Conservation (phyloP, 2,888 invertebrate genomes). For the Ametastegia equiseti region DNA sequence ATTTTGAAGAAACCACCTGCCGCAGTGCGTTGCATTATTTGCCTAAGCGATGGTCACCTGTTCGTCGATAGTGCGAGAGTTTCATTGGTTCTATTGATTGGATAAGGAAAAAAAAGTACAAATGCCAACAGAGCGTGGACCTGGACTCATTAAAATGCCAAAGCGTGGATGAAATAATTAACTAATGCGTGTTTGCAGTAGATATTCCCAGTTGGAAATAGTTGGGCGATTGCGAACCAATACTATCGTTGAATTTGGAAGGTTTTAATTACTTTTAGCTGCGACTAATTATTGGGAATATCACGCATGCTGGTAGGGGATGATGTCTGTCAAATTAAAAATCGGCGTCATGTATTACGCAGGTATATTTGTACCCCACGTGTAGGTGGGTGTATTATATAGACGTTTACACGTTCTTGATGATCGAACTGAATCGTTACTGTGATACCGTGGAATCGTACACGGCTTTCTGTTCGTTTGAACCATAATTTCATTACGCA, state of each 20-base stretch:
- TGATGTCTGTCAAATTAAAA: not conserved
- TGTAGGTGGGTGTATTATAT: not conserved
- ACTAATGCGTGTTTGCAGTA: not conserved
- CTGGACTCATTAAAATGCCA: not conserved
- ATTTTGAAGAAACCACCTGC: conserved; percentile 27
- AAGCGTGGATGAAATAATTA: not conserved
- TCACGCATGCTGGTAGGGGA: not conserved
- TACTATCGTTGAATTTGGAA: not conserved
- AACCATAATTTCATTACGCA: not conserved
- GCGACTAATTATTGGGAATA: conserved; percentile 1
- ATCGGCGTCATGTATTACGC: not conserved
- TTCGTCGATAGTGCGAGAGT: not conserved
- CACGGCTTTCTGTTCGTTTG: not conserved
- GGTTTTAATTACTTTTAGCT: conserved; percentile 11
- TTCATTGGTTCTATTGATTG: not conserved
- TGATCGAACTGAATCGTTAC: conserved; percentile 2
- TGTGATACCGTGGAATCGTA: not conserved
- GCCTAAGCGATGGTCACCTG: too few species aligned
- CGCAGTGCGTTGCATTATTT: not conserved
- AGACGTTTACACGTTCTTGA: not conserved
- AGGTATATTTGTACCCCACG: not conserved
- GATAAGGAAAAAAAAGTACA: not conserved
- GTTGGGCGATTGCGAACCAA: not conserved
- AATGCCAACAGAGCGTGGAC: too few species aligned
- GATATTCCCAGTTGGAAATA: not conserved